Evolutionary conservation across 2,797 vertebrate species (phyloP).

Genomic region (Eospalax fontanierii): DNA sequence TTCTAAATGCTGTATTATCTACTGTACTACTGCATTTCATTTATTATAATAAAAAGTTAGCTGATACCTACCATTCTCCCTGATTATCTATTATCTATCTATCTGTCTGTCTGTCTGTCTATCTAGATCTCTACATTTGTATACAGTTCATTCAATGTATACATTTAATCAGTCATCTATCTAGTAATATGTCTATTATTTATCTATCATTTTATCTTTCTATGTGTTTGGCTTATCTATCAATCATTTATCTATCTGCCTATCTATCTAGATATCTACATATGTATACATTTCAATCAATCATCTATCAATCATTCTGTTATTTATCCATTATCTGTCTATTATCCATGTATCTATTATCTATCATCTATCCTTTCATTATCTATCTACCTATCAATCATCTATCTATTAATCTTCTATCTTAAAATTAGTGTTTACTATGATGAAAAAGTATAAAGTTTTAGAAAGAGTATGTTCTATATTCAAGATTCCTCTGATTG

Average conservation of each 20-base stretch:
- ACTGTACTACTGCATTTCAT: conserved; percentile 8
- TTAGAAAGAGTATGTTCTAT: neutral
- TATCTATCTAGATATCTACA: too few species aligned
- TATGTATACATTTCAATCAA: too few species aligned
- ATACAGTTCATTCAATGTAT: neutral
- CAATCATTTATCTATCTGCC: neutral
- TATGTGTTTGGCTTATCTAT: neutral
- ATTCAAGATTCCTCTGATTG: conserved; percentile 18
- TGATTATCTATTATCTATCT: neutral
- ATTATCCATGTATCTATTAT: too few species aligned
- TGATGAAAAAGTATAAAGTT: neutral
- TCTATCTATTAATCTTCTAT: neutral
- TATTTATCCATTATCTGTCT: neutral
- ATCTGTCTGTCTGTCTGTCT: neutral
- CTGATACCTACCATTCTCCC: neutral
- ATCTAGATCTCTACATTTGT: neutral
- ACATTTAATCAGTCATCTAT: neutral
- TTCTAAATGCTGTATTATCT: conserved; percentile 32
- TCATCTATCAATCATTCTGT: neutral
- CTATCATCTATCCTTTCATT: neutral
- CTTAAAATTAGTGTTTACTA: neutral
- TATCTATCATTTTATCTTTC: neutral
- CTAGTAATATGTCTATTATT: neutral
- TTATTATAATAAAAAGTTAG: conserved; percentile 14
- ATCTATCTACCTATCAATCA: too few species aligned